A percentile compares a stretch with the other conserved stretches of the same genome.
phyloP scores from a whole-genome alignment of 1,140 invertebrate genomes.

The Linepithema humile region DNA sequence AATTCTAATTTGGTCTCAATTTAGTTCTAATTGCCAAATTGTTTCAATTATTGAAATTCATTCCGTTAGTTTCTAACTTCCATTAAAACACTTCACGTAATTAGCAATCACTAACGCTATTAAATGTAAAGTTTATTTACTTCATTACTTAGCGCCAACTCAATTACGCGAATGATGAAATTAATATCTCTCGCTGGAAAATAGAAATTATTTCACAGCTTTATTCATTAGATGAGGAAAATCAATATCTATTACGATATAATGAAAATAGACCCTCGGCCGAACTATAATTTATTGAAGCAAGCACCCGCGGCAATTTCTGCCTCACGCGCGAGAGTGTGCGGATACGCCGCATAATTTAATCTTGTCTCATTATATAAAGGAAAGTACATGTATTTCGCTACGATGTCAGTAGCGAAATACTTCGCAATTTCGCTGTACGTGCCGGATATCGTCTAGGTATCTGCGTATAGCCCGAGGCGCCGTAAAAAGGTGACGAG shows the following conservation, averaged over 20 bases:
- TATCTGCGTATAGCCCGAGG: constrained; percentile 30
- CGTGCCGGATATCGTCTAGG: constrained; percentile 31
- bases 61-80: too few species aligned
- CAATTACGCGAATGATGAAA: neutral
- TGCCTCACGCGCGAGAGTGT: neutral
- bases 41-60: neutral
- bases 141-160: neutral
- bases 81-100: neutral
- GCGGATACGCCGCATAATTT: constrained; percentile 37
- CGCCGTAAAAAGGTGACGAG: neutral
- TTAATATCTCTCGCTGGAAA: neutral
- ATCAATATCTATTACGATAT: neutral
- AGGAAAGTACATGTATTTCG: constrained; percentile 39
- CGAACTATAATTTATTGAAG: constrained; percentile 46
- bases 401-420: constrained; percentile 36
- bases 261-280: neutral
- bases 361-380: constrained; percentile 34
- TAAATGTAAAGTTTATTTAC: neutral
- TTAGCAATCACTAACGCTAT: neutral
- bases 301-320: constrained; percentile 17
- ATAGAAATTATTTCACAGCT: neutral
- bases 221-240: neutral
- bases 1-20: too few species aligned
- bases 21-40: neutral
- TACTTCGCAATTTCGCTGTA: constrained; percentile 11